Conservation (phyloP, 2,113 vertebrate species). For the Cyanoramphus novaezelandiae region DNA sequence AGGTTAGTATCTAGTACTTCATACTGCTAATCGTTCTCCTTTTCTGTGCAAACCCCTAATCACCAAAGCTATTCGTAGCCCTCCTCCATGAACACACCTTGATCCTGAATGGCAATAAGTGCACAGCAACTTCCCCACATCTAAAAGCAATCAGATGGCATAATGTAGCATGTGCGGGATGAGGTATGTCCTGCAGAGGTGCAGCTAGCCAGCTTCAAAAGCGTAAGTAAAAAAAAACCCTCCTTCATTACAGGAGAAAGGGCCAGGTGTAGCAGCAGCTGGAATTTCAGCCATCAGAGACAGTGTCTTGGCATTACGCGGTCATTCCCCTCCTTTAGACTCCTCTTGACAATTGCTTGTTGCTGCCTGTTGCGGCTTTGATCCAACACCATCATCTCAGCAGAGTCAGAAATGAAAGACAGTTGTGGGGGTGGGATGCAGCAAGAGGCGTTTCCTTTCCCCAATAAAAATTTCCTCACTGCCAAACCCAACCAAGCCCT, state of each 20-base stretch:
- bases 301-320: background rate
- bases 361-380: constrained; percentile 64
- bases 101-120: background rate
- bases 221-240: background rate
- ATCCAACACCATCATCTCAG: constrained; percentile 19
- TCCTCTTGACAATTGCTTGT: constrained; percentile 62
- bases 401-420: constrained; percentile 54
- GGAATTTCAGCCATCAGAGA: constrained; percentile 63
- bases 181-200: background rate
- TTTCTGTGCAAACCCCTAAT: background rate
- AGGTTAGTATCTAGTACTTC: background rate
- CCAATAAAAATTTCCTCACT: background rate
- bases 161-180: background rate
- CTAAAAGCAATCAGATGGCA: constrained; percentile 1
- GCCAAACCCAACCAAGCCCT: background rate
- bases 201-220: constrained; percentile 41
- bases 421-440: constrained; percentile 11
- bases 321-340: constrained; percentile 40
- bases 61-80: background rate
- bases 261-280: constrained; percentile 64
- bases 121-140: background rate
- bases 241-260: constrained; percentile 46
- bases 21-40: background rate
- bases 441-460: constrained; percentile 14
- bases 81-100: background rate